These are phyloP conservation scores for Petrocephalus schoutedeni DNA, from an alignment of 2,797 vertebrate genomes.

Conservation along the genomic window DNA sequence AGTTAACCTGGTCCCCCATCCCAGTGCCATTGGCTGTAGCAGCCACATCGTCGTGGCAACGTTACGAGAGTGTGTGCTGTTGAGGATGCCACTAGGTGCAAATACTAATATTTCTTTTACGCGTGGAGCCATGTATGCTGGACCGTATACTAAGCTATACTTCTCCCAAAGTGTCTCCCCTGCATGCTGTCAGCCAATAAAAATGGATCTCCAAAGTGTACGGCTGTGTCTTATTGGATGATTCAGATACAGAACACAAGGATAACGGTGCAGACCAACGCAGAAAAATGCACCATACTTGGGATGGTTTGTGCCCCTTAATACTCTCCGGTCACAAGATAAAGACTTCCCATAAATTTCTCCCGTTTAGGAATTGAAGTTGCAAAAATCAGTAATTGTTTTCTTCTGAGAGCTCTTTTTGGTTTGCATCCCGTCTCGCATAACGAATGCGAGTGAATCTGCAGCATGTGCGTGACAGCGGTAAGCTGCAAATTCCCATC, in stretches of 20 bases:
- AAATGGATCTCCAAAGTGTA: background rate
- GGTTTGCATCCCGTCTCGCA: background rate
- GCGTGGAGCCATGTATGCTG: background rate
- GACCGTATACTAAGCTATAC: background rate
- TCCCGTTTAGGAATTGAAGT: background rate
- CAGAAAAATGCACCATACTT: slow-evolving; percentile 38
- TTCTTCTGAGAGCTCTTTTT: background rate
- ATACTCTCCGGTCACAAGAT: background rate
- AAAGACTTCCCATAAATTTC: background rate
- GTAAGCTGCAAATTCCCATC: slow-evolving; percentile 29
- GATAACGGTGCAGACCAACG: slow-evolving; percentile 38
- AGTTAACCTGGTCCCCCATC: background rate
- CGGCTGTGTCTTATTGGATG: background rate
- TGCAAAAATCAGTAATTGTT: background rate
- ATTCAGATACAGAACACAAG: slow-evolving; percentile 20
- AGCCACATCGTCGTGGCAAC: background rate
- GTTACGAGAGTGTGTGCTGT: background rate
- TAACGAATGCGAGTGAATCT: slow-evolving; percentile 1
- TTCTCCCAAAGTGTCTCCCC: background rate
- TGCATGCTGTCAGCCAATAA: background rate
- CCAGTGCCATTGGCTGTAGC: background rate
- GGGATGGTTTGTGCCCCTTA: background rate
- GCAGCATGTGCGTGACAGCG: background rate
- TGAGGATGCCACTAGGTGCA: background rate
- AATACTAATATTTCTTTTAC: background rate